These are phyloP conservation scores for Lemur catta DNA, from an alignment of 2,797 vertebrate species.

Conservation along the genomic window DNA sequence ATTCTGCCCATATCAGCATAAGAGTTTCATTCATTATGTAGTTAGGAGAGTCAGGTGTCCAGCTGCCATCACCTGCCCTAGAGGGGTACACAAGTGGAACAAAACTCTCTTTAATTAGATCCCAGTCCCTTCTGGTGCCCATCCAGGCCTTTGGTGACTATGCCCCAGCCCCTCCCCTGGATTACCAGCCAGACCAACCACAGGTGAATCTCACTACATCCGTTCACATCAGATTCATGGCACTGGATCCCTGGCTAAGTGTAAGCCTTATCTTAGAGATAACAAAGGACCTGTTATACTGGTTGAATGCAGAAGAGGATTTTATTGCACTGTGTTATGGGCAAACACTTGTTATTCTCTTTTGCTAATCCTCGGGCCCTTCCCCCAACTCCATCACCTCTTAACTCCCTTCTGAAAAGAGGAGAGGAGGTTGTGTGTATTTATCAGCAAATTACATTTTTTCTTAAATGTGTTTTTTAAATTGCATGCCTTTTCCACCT, in stretches of 20 bases:
- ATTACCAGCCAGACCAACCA: background rate
- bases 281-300: background rate
- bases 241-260: background rate
- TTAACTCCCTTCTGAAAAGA: background rate
- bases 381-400: background rate
- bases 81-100: background rate
- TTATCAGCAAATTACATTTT: background rate
- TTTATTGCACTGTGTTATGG: background rate
- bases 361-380: background rate
- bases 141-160: background rate
- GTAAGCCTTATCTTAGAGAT: background rate
- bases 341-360: background rate
- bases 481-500: background rate
- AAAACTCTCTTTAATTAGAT: background rate
- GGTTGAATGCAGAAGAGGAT: background rate
- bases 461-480: conserved; percentile 25
- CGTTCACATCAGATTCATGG: background rate
- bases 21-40: background rate
- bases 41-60: background rate
- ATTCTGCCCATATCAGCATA: background rate
- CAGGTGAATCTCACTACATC: background rate
- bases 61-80: background rate
- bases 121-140: background rate
- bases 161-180: background rate
- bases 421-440: background rate